Evolutionary conservation across 2,888 invertebrate genomes (phyloP), one percentile per base, ranked within the genome.

Genomic region (Epirrhoe tristata): DNA sequence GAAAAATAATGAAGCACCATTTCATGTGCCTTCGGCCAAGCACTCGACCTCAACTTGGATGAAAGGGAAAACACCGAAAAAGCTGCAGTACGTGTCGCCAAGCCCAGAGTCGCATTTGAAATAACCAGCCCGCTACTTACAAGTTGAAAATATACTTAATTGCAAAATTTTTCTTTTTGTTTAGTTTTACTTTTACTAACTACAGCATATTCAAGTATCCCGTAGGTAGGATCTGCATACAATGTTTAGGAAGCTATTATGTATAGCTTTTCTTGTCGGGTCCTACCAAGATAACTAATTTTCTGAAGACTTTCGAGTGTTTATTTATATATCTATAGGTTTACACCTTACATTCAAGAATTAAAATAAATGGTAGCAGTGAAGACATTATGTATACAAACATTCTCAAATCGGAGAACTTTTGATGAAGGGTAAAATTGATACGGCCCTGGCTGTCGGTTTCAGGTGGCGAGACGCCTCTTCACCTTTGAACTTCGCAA

Each of bases 401-500:
- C 24, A 43, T 43, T 12, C 12, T 0, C 34, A 43, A 43, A 43
- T 43, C 39, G 12, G 12, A 53, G 24, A 24, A 51, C 51, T 43
- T 43, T 10, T 12, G 10, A 6, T 36, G 16, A 8, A 34, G 36
- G 16, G 6, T 36, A 54, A 16, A 34, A 64, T 54, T 31, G 57
- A 70, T 77, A 31, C 75, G 66, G 34, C 71, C 65, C 77, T 78
- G 78, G 62, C 32, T 63, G 62, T 58, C 69, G 68, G 71, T 67
- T 77, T 74, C 77, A 76, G 75, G 72, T 76, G 74, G 70, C 69
- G 63, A 69, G 67, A 75, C 36, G 36, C 51, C 71, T 77, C 76
- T 80, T 81, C 77, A 84, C 81, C 83, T 84, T 81, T 82, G 80
- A 84, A 84, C 82, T 83, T 82, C 54, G 73, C 79, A 79, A 81